Evolutionary conservation across 2,888 invertebrate species (phyloP).

Genomic region (Reticulitermes lucifugus): DNA sequence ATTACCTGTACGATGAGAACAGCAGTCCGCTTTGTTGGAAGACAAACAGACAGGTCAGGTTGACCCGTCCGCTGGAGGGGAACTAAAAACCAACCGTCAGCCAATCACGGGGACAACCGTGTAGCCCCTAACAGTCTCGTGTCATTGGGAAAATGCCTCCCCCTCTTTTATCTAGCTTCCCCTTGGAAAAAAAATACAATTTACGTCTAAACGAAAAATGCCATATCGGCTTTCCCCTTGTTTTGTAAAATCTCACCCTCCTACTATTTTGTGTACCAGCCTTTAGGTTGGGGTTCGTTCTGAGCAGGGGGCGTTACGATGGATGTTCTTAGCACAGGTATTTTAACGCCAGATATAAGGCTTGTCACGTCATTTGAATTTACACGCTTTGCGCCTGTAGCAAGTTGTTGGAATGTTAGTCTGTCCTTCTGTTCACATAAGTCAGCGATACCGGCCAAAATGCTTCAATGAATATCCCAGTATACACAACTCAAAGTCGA

Average conservation of each 20-base stretch:
- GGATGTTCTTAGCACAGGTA: constrained; percentile 29
- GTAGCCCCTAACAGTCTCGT: constrained; percentile 37
- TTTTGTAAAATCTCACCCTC: constrained; percentile 40
- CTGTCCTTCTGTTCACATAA: neutral
- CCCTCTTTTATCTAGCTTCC: constrained; percentile 28
- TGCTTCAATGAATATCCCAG: neutral
- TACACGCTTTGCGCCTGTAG: neutral
- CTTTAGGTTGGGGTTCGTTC: constrained; percentile 11
- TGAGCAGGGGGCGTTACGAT: neutral
- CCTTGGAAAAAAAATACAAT: constrained; percentile 31
- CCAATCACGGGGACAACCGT: constrained; percentile 43
- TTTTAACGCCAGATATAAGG: constrained; percentile 1
- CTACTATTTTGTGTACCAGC: neutral
- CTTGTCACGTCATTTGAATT: constrained; percentile 16
- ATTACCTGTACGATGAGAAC: constrained; percentile 52
- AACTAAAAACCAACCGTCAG: constrained; percentile 39
- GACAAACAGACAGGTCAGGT: constrained; percentile 46
- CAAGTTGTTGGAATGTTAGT: neutral
- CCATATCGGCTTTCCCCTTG: constrained; percentile 28
- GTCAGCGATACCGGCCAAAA: neutral
- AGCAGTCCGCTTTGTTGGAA: constrained; percentile 50
- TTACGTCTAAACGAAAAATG: constrained; percentile 38
- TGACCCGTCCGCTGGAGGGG: constrained; percentile 23
- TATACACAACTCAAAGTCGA: neutral
- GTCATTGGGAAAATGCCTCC: constrained; percentile 37